Evolutionary conservation across 2,797 vertebrate genomes (phyloP), one percentile per base, ranked within the genome.

Genomic region (Ctenopoma kingsleyae): DNA sequence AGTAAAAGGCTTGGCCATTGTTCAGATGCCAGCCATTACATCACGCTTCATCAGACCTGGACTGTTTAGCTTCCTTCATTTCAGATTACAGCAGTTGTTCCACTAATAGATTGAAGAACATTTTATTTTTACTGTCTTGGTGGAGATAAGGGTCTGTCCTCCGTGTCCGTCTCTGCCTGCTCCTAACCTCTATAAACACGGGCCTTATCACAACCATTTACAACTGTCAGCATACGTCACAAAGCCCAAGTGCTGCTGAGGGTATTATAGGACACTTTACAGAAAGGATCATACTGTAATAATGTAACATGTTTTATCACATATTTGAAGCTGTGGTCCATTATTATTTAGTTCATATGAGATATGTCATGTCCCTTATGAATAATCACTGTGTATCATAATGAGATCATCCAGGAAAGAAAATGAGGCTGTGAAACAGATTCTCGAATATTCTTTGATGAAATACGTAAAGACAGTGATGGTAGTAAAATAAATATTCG

Each of bases 81-180:
- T 63, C 44, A 50, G 19, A 67, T 67, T 48, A 52, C 16, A 69
- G 35, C 49, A 41, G 47, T 78, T 85, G 48, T 22, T 78, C 72
- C 69, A 78, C 63, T 85, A 82, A 53, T 64, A 67, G 79, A 70
- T 65, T 75, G 74, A 91, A 91, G 83, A 90, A 76, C 84, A 52
- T 72, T 87, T 76, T 74, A 65, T 73, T 81, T 86, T 87, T 90
- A 85, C 51, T 61, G 87, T 88, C 80, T 68, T 11, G 49, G 19
- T 23, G 30, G 51, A 82, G 93, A 93, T 94, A 92, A 94, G 88
- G 3, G 52, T 64, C 76, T 88, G 91, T 92, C 92, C 92, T 95
- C 92, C 76, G 93, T 94, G 91, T 81, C 84, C 62, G 86, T 93
- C 94, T 89, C 91, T 88, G 91, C 87, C 91, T 91, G 87, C 88